Evolutionary conservation across 2,113 vertebrate genomes (phyloP).

Genomic region (Dunckerocampus dactyliophorus): DNA sequence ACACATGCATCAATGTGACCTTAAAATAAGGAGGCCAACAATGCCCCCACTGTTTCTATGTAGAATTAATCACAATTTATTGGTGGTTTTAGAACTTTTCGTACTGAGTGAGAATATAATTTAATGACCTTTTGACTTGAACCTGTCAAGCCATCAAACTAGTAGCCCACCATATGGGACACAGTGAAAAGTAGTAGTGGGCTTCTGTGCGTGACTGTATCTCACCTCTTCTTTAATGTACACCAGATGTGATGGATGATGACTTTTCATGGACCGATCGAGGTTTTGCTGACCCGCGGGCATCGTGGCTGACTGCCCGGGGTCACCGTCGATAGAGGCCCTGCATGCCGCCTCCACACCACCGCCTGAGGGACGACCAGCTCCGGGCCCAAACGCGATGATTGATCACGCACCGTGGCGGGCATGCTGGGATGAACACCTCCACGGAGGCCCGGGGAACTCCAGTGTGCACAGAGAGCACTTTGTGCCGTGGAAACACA

Average conservation of each 20-base stretch:
- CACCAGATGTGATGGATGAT: conserved; percentile 56
- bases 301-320: conserved; percentile 20
- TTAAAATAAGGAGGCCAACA: not conserved
- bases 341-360: conserved; percentile 19
- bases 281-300: conserved; percentile 50
- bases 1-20: not conserved
- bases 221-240: conserved; percentile 53
- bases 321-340: conserved; percentile 17
- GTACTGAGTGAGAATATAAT: not conserved
- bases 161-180: conserved; percentile 13
- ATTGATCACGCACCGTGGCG: conserved; percentile 64
- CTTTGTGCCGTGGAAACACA: conserved; percentile 70
- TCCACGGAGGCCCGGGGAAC: conserved; percentile 43
- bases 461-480: conserved; percentile 61
- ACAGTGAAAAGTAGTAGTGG: conserved; percentile 12
- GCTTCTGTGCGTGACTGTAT: conserved; percentile 39
- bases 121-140: conserved; percentile 3
- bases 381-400: conserved; percentile 40
- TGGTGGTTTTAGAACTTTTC: not conserved
- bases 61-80: too few species aligned
- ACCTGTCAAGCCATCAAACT: conserved; percentile 34
- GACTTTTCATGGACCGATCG: conserved; percentile 52
- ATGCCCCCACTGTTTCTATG: too few species aligned
- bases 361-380: conserved; percentile 33
- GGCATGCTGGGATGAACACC: conserved; percentile 50